Percentiles rank a stretch among this genome's conserved stretches.
These are phyloP conservation scores for Caenorhabditis afra DNA, from an alignment of 2,888 invertebrate species.

Conservation along the genomic window DNA sequence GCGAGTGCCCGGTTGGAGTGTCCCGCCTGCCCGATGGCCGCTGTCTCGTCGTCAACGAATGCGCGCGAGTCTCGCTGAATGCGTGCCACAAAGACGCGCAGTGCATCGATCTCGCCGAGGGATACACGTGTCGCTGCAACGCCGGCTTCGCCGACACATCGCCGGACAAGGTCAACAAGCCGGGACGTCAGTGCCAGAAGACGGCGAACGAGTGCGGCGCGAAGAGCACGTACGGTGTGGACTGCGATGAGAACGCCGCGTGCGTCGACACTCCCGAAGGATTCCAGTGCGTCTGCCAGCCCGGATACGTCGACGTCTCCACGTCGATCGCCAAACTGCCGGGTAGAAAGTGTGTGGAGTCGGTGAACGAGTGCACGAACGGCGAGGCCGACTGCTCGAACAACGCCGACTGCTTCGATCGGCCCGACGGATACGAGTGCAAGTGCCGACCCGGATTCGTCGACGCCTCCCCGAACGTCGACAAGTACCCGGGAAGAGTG, in stretches of 20 bases:
- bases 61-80: constrained; percentile 70
- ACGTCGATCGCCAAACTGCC: constrained; percentile 70
- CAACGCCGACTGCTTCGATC: constrained; percentile 90
- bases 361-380: constrained; percentile 75
- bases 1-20: constrained; percentile 72
- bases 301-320: constrained; percentile 77
- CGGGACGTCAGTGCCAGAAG: constrained; percentile 74
- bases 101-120: constrained; percentile 71
- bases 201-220: constrained; percentile 76
- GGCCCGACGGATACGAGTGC: constrained; percentile 92
- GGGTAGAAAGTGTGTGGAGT: constrained; percentile 73
- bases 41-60: constrained; percentile 72
- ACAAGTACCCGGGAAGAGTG: constrained; percentile 76
- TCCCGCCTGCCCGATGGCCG: constrained; percentile 69
- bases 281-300: constrained; percentile 75
- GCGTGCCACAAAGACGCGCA: constrained; percentile 71
- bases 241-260: constrained; percentile 74
- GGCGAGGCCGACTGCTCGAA: constrained; percentile 88
- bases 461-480: constrained; percentile 82
- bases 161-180: constrained; percentile 69
- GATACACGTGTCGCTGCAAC: constrained; percentile 75
- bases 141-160: constrained; percentile 75
- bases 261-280: constrained; percentile 78
- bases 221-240: constrained; percentile 72
- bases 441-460: constrained; percentile 89